Evolutionary conservation across 2,113 vertebrate genomes (phyloP).

Genomic region (Saguinus midas): DNA sequence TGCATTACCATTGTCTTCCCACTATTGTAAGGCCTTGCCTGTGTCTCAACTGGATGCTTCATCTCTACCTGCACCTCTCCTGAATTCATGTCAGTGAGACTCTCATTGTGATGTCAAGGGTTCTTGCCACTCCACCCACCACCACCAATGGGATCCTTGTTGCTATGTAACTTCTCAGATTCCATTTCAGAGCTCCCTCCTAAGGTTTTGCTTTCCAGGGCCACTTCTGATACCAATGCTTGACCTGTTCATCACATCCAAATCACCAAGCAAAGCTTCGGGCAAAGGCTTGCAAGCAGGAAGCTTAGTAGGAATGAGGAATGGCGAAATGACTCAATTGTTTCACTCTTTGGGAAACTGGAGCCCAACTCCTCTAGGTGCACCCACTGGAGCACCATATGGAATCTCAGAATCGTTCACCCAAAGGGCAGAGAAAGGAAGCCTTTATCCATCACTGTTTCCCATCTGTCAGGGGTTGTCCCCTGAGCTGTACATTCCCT

Average conservation of each 20-base stretch:
- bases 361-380: not conserved
- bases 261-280: not conserved
- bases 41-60: not conserved
- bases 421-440: not conserved
- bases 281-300: not conserved
- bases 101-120: not conserved
- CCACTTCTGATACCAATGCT: not conserved
- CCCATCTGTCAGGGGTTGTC: not conserved
- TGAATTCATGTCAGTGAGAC: not conserved
- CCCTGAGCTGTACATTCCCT: not conserved
- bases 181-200: not conserved
- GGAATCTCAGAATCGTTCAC: not conserved
- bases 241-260: not conserved
- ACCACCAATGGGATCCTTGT: too few species aligned
- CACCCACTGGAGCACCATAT: not conserved
- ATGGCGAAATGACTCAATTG: not conserved
- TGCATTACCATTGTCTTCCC: not conserved
- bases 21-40: not conserved
- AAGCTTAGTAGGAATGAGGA: not conserved
- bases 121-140: not conserved
- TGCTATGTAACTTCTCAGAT: not conserved
- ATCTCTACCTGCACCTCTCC: not conserved
- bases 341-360: not conserved
- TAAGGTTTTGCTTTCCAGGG: not conserved
- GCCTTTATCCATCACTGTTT: not conserved